Conservation (phyloP, 2,888 invertebrate genomes). For the Leuctra nigra region DNA sequence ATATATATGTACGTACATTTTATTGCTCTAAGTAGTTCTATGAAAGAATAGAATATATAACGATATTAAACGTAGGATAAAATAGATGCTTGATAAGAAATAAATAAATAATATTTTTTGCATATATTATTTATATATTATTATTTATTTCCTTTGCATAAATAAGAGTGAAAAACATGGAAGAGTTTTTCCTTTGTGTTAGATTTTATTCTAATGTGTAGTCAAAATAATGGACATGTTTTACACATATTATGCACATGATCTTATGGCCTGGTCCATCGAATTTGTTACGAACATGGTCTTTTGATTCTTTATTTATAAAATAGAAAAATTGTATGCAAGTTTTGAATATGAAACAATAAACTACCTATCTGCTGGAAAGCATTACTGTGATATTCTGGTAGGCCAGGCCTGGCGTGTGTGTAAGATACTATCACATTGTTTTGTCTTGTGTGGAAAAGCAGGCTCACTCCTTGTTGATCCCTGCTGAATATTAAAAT, state of each 20-base stretch:
- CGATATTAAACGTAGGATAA: too few relatives aligned
- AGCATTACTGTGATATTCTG: conserved; percentile 43
- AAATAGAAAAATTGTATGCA: conserved; percentile 7
- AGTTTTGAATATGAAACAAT: not conserved
- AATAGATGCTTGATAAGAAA: too few relatives aligned
- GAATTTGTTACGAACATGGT: conserved; percentile 28
- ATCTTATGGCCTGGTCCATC: conserved; percentile 28
- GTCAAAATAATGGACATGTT: conserved; percentile 16
- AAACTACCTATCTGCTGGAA: conserved; percentile 9
- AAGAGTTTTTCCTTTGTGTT: not conserved
- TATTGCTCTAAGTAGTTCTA: too few relatives aligned
- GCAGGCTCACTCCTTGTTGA: conserved; percentile 28
- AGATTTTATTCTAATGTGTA: not conserved
- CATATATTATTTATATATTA: too few relatives aligned
- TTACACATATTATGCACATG: conserved; percentile 24
- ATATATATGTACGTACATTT: too few relatives aligned
- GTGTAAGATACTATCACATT: not conserved
- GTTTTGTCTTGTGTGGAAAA: conserved; percentile 20
- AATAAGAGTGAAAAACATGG: not conserved
- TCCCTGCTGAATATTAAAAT: not conserved
- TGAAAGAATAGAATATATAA: too few relatives aligned
- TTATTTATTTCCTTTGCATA: too few relatives aligned
- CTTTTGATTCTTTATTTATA: conserved; percentile 20
- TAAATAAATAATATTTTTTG: too few relatives aligned
- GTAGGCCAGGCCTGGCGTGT: conserved; percentile 41